Evolutionary conservation across 1,140 invertebrate genomes (phyloP), one percentile per base, ranked within the genome.

Genomic region (Drosophila nigrodunni): DNA sequence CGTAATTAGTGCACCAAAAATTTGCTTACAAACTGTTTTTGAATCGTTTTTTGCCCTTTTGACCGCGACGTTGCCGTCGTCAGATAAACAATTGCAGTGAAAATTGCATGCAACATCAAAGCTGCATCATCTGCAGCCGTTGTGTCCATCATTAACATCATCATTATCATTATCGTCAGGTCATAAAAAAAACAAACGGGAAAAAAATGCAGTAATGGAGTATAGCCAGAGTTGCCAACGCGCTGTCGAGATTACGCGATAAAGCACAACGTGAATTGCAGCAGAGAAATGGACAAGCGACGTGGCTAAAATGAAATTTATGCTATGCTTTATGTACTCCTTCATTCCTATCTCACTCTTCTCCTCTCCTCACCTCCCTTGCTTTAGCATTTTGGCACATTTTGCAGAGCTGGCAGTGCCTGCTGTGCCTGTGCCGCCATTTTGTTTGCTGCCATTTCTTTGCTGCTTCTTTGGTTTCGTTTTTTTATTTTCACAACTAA

Each of bases 101-200:
- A 76, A 78, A 78, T 78, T 78, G 73, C 67, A 77, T 77, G 77
- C 68, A 69, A 39, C 64, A 77, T 74, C 57, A 60, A 52, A 58
- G 57, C 58, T 39, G 30, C 77, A 72, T 73, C 61, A 44, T 18
- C 52, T 21, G 13, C 64, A 47, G 52, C 52, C 15, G 41, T 25
- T 15, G 46, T 39, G 62, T 46, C 41, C 82, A 82, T 86, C 79
- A 82, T 87, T 79, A 86, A 81, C 74, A 61, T 86, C 74, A 85
- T 86, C 82, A 82, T 88, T 76, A 82, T 87, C 76, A 86, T 78
- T 69, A 85, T 86, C 80, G 77, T 77, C 77, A 62, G 67, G 64
- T 41, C 60, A 69, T 59, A 61, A 75, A 75, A 75, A 73, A 57
- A 10, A 37, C 50, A 52, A 11, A 49, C 1, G 8, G 7, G 7